phyloP scores from a whole-genome alignment of 2,888 invertebrate species.

The Parascotia fuliginaria region DNA sequence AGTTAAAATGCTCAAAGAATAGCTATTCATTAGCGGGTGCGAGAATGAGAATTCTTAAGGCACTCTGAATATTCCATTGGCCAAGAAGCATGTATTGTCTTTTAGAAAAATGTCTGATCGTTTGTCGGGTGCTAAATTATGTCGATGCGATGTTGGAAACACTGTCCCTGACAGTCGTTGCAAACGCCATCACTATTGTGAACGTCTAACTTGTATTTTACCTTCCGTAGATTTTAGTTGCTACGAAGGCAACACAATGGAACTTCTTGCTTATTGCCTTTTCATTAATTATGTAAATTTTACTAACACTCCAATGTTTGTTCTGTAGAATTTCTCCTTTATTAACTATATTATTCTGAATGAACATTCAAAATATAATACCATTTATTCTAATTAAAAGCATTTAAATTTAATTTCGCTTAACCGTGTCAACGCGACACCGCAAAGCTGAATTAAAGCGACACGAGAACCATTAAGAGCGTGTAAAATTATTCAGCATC shows the following conservation, averaged over 20 bases:
- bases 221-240: constrained; percentile 61
- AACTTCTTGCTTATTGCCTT: constrained; percentile 46
- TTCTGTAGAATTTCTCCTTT: neutral
- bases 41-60: constrained; percentile 84
- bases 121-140: constrained; percentile 77
- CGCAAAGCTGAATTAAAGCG: constrained; percentile 71
- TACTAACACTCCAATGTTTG: constrained; percentile 3
- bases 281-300: constrained; percentile 49
- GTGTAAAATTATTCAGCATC: constrained; percentile 83
- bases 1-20: constrained; percentile 85
- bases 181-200: constrained; percentile 45
- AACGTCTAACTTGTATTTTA: constrained; percentile 74
- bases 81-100: constrained; percentile 80
- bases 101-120: constrained; percentile 78
- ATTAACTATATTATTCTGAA: constrained; percentile 26
- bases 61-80: constrained; percentile 82
- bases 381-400: constrained; percentile 38
- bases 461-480: constrained; percentile 79
- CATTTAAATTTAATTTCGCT: constrained; percentile 55
- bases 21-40: constrained; percentile 86
- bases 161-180: constrained; percentile 56
- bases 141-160: constrained; percentile 63
- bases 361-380: constrained; percentile 39
- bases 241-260: constrained; percentile 53
- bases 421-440: constrained; percentile 64